Evolutionary conservation across 2,113 vertebrate genomes (phyloP).

Genomic region (Climacteris rufus): DNA sequence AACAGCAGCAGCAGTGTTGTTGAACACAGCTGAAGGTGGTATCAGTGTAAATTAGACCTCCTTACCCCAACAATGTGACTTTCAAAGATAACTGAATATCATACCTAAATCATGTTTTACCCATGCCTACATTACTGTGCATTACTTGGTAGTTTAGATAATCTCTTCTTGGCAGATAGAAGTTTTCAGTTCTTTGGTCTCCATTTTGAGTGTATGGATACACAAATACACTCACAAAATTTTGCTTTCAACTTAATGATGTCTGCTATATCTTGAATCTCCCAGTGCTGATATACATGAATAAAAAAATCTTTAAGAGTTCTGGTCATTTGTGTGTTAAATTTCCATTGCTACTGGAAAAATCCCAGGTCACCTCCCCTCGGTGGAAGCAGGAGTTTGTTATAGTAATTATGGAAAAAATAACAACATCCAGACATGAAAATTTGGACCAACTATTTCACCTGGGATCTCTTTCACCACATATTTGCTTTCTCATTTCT

Average conservation of each 20-base stretch:
- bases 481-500: slow-evolving; percentile 7
- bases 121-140: background rate
- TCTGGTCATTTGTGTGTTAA: slow-evolving; percentile 16
- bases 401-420: slow-evolving; percentile 53
- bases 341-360: slow-evolving; percentile 37
- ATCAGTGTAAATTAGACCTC: background rate
- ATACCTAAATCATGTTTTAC: background rate
- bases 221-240: background rate
- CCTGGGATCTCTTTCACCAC: slow-evolving; percentile 33
- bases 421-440: slow-evolving; percentile 47
- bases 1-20: background rate
- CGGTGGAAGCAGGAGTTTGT: slow-evolving; percentile 14
- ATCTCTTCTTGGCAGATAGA: background rate
- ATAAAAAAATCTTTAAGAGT: background rate
- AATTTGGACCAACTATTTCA: slow-evolving; percentile 47
- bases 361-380: slow-evolving; percentile 19
- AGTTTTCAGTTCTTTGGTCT: background rate
- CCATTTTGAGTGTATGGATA: background rate
- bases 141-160: background rate
- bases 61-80: background rate
- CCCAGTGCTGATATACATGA: background rate
- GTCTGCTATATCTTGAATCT: background rate
- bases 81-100: background rate
- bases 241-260: background rate
- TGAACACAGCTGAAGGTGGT: background rate